Conservation (phyloP, 2,113 vertebrate species). For the rat (Rattus norvegicus) region GRCr8 NC_086021.1:102217001-102217500, state of each 20-base stretch:
- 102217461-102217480: rapidly evolving
- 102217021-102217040: not conserved
- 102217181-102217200: not conserved
- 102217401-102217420: not conserved
- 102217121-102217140: not conserved
- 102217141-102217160: not conserved
- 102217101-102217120: not conserved
- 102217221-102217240: not conserved
- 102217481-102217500: not conserved
- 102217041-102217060: not conserved
- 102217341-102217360: not conserved
- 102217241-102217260: not conserved
- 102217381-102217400: not conserved
- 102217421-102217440: not conserved
- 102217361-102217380: not conserved
- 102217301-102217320: not conserved
- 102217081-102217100: not conserved
- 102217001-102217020: not conserved
- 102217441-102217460: not conserved
- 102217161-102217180: not conserved
- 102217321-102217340: not conserved
- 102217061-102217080: not conserved
- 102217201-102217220: not conserved
- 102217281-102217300: not conserved
- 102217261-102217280: constrained; percentile 19